These are phyloP conservation scores for Zonitis immaculata DNA, from an alignment of 2,888 invertebrate genomes.

Conservation along the genomic window DNA sequence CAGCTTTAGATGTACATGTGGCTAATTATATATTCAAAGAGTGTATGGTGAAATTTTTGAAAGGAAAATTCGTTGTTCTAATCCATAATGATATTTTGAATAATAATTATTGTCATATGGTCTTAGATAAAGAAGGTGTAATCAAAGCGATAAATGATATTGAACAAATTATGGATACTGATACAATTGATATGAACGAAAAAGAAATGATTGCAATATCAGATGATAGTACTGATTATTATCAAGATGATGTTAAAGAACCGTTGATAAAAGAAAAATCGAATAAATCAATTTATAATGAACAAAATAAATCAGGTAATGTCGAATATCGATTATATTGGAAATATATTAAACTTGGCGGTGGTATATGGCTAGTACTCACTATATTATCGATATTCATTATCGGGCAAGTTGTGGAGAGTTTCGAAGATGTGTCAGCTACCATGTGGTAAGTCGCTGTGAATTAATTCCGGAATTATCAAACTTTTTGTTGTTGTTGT, in stretches of 20 bases:
- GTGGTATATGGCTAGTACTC: constrained; percentile 14
- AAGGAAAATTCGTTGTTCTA: constrained; percentile 54
- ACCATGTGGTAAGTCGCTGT: constrained; percentile 13
- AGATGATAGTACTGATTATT: constrained; percentile 8
- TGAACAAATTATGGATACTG: background rate
- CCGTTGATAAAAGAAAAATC: constrained; percentile 1
- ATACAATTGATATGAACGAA: constrained; percentile 1
- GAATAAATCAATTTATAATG: background rate
- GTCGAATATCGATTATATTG: constrained; percentile 13
- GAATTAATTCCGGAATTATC: background rate
- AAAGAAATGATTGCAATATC: too few relatives aligned
- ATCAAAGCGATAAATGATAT: background rate
- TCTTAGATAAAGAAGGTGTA: background rate
- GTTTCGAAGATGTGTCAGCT: constrained; percentile 7
- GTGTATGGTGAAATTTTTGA: constrained; percentile 57
- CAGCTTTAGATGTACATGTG: constrained; percentile 70
- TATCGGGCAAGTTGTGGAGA: constrained; percentile 4
- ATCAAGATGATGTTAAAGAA: constrained; percentile 42
- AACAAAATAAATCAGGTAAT: constrained; percentile 4
- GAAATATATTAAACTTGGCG: constrained; percentile 17
- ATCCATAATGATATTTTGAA: constrained; percentile 26
- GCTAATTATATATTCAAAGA: constrained; percentile 63
- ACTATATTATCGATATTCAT: constrained; percentile 6
- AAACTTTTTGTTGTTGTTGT: background rate
- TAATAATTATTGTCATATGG: background rate